A percentile compares a stretch with the other conserved stretches of the same genome.
phyloP scores from a whole-genome alignment of 2,113 vertebrate genomes.

The Cynocephalus volans region DNA sequence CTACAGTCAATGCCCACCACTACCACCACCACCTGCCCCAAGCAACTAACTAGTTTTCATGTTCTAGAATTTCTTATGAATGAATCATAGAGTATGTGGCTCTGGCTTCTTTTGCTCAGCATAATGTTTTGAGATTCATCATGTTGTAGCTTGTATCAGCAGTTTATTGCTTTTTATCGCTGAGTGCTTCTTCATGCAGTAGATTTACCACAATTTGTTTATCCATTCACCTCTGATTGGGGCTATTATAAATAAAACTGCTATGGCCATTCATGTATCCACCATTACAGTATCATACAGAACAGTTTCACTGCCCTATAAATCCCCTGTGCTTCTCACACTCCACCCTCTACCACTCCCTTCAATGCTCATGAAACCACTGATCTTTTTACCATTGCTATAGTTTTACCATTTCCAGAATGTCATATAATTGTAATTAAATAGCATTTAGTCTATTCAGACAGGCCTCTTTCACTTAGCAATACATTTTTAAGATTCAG shows the following conservation, averaged over 20 bases:
- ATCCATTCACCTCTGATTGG: slow-evolving; percentile 2
- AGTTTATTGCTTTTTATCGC: slow-evolving; percentile 16
- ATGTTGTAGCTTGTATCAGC: not conserved
- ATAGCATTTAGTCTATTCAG: not conserved
- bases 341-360: not conserved
- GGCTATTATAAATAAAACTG: not conserved
- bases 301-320: not conserved
- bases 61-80: slow-evolving; percentile 41
- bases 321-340: not conserved
- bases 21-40: not conserved
- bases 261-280: not conserved
- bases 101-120: slow-evolving; percentile 7
- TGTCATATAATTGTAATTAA: not conserved
- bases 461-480: not conserved
- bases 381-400: not conserved
- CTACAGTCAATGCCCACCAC: not conserved
- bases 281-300: not conserved
- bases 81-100: not conserved
- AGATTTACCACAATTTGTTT: not conserved
- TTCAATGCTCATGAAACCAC: not conserved
- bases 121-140: not conserved
- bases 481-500: not conserved
- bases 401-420: not conserved
- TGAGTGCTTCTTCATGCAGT: not conserved
- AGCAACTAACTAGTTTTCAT: slow-evolving; percentile 34